These are phyloP conservation scores for Ophion ellenae DNA, from an alignment of 2,888 invertebrate species.

Conservation along the genomic window DNA sequence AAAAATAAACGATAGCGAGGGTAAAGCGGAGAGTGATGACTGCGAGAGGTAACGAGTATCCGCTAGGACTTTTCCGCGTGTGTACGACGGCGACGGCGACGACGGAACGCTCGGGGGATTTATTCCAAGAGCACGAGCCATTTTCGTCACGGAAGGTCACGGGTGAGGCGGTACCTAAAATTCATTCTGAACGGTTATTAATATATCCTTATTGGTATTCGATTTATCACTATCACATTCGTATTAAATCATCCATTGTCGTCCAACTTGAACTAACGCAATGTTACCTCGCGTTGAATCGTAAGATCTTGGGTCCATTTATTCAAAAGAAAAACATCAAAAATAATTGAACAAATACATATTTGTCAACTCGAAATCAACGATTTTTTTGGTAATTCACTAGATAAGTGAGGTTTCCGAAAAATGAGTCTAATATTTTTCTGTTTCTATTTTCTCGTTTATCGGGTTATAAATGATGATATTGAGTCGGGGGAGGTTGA, in stretches of 20 bases:
- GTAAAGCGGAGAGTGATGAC: slow-evolving; percentile 27
- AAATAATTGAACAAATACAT: too few species aligned
- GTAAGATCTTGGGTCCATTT: too few species aligned
- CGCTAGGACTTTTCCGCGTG: slow-evolving; percentile 18
- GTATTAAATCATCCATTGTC: not conserved
- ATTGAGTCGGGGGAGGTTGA: too few species aligned
- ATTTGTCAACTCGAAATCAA: too few species aligned
- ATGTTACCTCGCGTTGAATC: not conserved
- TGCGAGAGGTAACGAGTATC: slow-evolving; percentile 17
- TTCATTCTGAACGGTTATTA: slow-evolving; percentile 41
- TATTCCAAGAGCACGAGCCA: slow-evolving; percentile 64
- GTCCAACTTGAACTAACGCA: not conserved
- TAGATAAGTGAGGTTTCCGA: too few species aligned
- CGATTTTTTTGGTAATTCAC: too few species aligned
- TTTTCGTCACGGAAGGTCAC: slow-evolving; percentile 65
- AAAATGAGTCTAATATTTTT: too few species aligned
- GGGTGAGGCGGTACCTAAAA: slow-evolving; percentile 50
- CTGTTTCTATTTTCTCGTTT: too few species aligned
- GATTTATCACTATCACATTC: not conserved
- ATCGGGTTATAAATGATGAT: too few species aligned
- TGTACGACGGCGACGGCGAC: slow-evolving; percentile 7
- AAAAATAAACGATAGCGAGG: slow-evolving; percentile 66
- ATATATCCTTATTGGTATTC: slow-evolving; percentile 1
- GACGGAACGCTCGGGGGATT: slow-evolving; percentile 38
- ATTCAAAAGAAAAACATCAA: not conserved